These are phyloP conservation scores for Athripsodes cinereus DNA, from an alignment of 2,888 invertebrate species.

Conservation along the genomic window DNA sequence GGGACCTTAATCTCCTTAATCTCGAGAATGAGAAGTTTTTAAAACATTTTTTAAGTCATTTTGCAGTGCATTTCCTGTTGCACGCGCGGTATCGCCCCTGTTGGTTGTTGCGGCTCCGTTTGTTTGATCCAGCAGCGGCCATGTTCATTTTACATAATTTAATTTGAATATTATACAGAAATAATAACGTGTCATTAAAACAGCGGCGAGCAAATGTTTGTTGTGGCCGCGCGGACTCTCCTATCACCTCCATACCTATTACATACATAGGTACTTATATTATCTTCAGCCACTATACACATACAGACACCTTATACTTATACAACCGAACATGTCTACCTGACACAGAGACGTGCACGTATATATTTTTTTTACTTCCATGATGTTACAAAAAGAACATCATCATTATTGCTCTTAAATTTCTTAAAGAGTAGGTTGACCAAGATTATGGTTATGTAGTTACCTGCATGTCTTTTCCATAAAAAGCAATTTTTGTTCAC, in stretches of 20 bases:
- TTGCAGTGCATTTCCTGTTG: too few relatives aligned
- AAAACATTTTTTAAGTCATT: too few relatives aligned
- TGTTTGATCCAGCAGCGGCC: constrained; percentile 20
- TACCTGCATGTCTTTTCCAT: too few relatives aligned
- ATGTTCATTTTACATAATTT: constrained; percentile 24
- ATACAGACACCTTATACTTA: background rate
- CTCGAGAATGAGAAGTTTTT: too few relatives aligned
- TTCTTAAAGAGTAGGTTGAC: too few relatives aligned
- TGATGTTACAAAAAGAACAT: too few relatives aligned
- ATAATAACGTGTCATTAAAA: constrained; percentile 26
- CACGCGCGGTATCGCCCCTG: constrained; percentile 5
- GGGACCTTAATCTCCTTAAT: too few relatives aligned
- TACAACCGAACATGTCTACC: background rate
- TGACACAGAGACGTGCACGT: too few relatives aligned
- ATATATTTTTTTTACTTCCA: too few relatives aligned
- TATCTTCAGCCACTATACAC: background rate
- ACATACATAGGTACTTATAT: background rate
- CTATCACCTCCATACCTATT: background rate
- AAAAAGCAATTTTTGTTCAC: too few relatives aligned
- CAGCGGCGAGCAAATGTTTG: constrained; percentile 25
- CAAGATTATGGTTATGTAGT: too few relatives aligned
- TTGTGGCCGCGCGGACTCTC: constrained; percentile 17
- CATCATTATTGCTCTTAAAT: too few relatives aligned
- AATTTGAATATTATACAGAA: constrained; percentile 26
- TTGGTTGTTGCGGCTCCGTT: constrained; percentile 5